Evolutionary conservation across 2,888 invertebrate genomes (phyloP).

Genomic region (Parnassius orleans): DNA sequence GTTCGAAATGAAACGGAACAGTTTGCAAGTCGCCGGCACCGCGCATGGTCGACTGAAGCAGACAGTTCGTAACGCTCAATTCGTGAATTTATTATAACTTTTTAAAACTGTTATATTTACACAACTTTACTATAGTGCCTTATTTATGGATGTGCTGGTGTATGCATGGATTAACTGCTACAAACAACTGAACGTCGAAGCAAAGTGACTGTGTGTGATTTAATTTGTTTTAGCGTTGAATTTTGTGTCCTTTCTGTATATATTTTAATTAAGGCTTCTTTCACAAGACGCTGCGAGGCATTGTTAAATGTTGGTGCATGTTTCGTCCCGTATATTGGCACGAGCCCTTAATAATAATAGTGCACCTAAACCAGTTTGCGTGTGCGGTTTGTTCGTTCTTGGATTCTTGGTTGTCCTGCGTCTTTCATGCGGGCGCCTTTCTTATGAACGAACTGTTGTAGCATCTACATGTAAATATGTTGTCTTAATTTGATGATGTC

Average conservation of each 20-base stretch:
- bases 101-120: slow-evolving; percentile 55
- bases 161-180: slow-evolving; percentile 66
- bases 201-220: slow-evolving; percentile 63
- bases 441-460: slow-evolving; percentile 56
- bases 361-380: slow-evolving; percentile 78
- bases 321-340: slow-evolving; percentile 72
- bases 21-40: slow-evolving; percentile 79
- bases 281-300: slow-evolving; percentile 32
- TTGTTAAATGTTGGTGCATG: slow-evolving; percentile 68
- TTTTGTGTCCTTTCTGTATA: slow-evolving; percentile 78
- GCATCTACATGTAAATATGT: slow-evolving; percentile 43
- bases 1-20: slow-evolving; percentile 65
- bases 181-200: slow-evolving; percentile 50
- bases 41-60: slow-evolving; percentile 69
- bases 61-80: slow-evolving; percentile 69
- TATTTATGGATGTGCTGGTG: slow-evolving; percentile 74
- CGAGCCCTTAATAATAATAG: slow-evolving; percentile 80
- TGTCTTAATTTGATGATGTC: slow-evolving; percentile 31
- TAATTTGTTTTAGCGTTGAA: slow-evolving; percentile 48
- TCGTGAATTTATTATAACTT: slow-evolving; percentile 62
- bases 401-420: slow-evolving; percentile 74
- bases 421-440: slow-evolving; percentile 70
- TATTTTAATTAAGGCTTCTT: slow-evolving; percentile 55
- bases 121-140: slow-evolving; percentile 64
- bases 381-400: slow-evolving; percentile 71